Evolutionary conservation across 2,113 vertebrate genomes (phyloP), one percentile per base, ranked within the genome.

Genomic region (Neodontobutis hainanensis): DNA sequence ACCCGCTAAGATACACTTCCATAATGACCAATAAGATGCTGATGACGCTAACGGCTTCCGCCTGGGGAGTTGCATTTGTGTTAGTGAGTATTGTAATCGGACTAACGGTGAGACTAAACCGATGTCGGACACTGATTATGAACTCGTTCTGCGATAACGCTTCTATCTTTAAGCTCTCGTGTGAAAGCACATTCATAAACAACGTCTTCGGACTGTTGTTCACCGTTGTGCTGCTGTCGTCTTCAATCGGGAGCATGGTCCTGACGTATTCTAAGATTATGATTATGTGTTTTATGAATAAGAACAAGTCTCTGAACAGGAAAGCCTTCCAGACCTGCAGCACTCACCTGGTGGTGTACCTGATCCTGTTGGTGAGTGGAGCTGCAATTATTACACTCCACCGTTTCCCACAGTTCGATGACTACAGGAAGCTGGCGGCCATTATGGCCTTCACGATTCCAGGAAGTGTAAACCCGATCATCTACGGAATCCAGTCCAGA

Each of bases 181-280:
- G 89, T 32, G 83, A 91, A 3, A 81, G 27, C 6, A 65, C 82
- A 1, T 32, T 68, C 0, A 65, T 90, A 7, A 91, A 92, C 45
- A 89, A 92, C 3, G 11, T 83, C 0, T 89, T 84, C 19, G 90
- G 90, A 1, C 72, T 92, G 0, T 45, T 51, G 0, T 87, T 83
- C 49, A 86, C 87, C 0, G 83, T 77, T 0, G 47, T 86, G 0
- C 48, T 90, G 53, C n/a, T 88, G 8, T 36, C 52, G 1, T n/a
- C 63, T 0, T 92, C 90, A 4, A 80, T 90, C 3, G 73, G 84
- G 50, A 75, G 73, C 27, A 58, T 90, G 5, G 27, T 78, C 2
- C 10, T 88, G 45, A 90, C 87, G 1, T 92, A 92, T n/a, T 12
- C 65, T 0, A 87, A 75, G 35, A 92, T 92, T 0, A 45, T 27